Conservation (phyloP, 2,888 invertebrate species). For the Pammene fasciana region DNA sequence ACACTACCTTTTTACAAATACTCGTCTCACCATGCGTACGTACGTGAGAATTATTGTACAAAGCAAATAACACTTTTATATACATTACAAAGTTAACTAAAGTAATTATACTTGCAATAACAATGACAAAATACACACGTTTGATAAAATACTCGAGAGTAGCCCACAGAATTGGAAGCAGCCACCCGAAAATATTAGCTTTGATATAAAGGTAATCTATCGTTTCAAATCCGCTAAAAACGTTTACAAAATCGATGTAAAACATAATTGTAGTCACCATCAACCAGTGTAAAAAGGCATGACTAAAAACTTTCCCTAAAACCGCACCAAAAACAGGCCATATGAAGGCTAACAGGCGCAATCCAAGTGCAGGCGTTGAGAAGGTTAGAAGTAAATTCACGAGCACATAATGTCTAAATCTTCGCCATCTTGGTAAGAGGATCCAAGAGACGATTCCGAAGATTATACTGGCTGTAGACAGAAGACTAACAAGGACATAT, state of each 20-base stretch:
- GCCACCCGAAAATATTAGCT: slow-evolving; percentile 7
- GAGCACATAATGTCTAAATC: slow-evolving; percentile 17
- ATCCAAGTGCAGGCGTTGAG: neutral
- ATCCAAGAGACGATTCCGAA: slow-evolving; percentile 7
- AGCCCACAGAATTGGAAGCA: slow-evolving; percentile 10
- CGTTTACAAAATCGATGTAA: slow-evolving; percentile 24
- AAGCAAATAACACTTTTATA: slow-evolving; percentile 18
- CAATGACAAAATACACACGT: slow-evolving; percentile 1
- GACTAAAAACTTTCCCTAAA: neutral
- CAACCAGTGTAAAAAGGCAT: slow-evolving; percentile 14
- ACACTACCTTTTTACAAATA: neutral
- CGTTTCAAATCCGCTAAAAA: slow-evolving; percentile 10
- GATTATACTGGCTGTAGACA: slow-evolving; percentile 12
- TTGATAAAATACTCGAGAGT: neutral
- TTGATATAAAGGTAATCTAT: slow-evolving; percentile 6
- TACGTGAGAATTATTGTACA: slow-evolving; percentile 4
- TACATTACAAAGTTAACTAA: slow-evolving; percentile 19
- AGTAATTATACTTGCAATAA: slow-evolving; percentile 15
- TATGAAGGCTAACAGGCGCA: neutral
- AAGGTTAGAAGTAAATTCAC: slow-evolving; percentile 9
- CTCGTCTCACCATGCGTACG: neutral
- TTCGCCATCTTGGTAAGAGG: slow-evolving; percentile 9
- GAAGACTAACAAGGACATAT: neutral
- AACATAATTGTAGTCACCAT: slow-evolving; percentile 17
- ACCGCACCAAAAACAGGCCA: neutral